phyloP scores from a whole-genome alignment of 2,113 vertebrate genomes.

The Phrynocephalus versicolor region DNA sequence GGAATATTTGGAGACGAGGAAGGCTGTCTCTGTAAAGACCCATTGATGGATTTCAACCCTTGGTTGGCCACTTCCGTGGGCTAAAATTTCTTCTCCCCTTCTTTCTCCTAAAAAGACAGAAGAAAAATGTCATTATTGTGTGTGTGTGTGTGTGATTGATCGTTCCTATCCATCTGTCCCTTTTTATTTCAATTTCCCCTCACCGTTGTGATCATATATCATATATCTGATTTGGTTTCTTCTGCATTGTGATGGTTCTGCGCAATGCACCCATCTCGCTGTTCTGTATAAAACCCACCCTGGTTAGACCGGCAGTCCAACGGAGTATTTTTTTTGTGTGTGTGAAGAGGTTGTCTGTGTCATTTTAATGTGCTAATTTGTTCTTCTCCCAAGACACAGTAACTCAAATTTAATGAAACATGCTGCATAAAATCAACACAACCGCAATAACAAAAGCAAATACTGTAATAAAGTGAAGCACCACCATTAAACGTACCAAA shows the following conservation, averaged over 20 bases:
- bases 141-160: too few species aligned
- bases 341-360: constrained; percentile 65
- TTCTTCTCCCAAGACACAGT: constrained; percentile 64
- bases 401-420: constrained; percentile 74
- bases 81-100: too few species aligned
- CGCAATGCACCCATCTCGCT: too few species aligned
- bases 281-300: too few species aligned
- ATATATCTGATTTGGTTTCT: not conserved
- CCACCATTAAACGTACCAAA: constrained; percentile 62
- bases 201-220: not conserved
- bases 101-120: not conserved
- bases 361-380: constrained; percentile 71
- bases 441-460: not conserved
- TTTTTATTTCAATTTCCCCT: not conserved
- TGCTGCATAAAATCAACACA: constrained; percentile 65
- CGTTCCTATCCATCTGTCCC: not conserved
- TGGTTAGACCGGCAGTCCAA: constrained; percentile 13
- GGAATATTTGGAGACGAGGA: too few species aligned
- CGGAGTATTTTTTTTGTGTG: constrained; percentile 49
- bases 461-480: constrained; percentile 57
- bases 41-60: too few species aligned
- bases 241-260: not conserved
- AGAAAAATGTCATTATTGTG: not conserved
- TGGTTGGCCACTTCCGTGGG: too few species aligned
- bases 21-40: too few species aligned